These are phyloP conservation scores for Drosophila sordidula DNA, from an alignment of 2,888 invertebrate genomes.

Conservation along the genomic window DNA sequence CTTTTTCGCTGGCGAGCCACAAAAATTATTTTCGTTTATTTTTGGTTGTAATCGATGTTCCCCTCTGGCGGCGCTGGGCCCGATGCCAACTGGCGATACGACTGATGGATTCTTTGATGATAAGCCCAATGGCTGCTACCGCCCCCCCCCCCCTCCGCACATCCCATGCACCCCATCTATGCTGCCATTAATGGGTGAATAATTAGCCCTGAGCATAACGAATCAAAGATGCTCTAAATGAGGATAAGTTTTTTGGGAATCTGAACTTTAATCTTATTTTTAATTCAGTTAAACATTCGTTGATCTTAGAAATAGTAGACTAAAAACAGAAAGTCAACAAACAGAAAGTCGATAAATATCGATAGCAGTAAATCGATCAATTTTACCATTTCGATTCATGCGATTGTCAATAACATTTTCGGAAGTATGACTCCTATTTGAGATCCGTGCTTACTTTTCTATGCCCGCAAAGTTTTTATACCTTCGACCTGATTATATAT, in stretches of 20 bases:
- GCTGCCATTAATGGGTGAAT: constrained; percentile 38
- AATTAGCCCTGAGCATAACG: constrained; percentile 18
- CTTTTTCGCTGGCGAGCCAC: constrained; percentile 44
- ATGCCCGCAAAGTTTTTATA: background rate
- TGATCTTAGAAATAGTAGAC: too few species aligned
- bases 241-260: background rate
- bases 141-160: background rate
- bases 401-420: background rate
- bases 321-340: too few species aligned
- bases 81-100: constrained; percentile 80
- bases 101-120: constrained; percentile 83
- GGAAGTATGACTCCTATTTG: background rate
- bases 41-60: constrained; percentile 66
- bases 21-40: constrained; percentile 60
- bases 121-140: constrained; percentile 51
- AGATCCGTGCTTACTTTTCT: background rate
- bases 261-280: background rate
- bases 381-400: background rate
- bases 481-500: background rate
- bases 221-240: constrained; percentile 6
- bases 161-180: background rate
- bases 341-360: background rate
- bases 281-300: too few species aligned
- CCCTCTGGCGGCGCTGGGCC: constrained; percentile 45
- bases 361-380: background rate